Percentiles rank a stretch among this genome's conserved stretches.
Conservation (phyloP, 2,888 invertebrate genomes). For the Ectropis crepuscularia region DNA sequence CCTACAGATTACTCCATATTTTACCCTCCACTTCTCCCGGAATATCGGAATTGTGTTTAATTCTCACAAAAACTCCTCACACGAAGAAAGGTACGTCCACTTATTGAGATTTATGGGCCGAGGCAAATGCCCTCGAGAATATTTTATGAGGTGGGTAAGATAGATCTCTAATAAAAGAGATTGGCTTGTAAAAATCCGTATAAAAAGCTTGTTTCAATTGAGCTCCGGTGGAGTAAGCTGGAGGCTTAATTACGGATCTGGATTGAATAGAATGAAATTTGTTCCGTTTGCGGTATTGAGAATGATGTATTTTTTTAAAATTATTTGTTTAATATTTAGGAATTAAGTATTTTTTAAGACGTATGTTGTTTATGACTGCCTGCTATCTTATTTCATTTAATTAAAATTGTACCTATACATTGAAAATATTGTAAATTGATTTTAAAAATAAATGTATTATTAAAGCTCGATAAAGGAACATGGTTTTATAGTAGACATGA, state of each 20-base stretch:
- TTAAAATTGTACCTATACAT: too few species aligned
- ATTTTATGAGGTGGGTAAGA: constrained; percentile 31
- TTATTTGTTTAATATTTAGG: too few species aligned
- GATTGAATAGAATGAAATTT: neutral
- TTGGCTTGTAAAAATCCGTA: constrained; percentile 24
- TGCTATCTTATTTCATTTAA: too few species aligned
- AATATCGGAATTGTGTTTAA: constrained; percentile 55
- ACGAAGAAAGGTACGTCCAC: constrained; percentile 40
- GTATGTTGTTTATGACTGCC: too few species aligned
- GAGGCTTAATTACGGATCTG: neutral
- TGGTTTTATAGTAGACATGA: too few species aligned
- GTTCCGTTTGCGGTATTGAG: too few species aligned
- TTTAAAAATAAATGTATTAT: too few species aligned
- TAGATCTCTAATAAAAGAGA: constrained; percentile 29
- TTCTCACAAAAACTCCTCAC: constrained; percentile 46
- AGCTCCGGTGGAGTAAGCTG: neutral
- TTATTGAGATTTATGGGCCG: constrained; percentile 43
- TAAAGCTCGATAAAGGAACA: too few species aligned
- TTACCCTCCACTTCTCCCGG: constrained; percentile 28
- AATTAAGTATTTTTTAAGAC: too few species aligned
- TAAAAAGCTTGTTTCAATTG: constrained; percentile 12
- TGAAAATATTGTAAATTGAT: too few species aligned
- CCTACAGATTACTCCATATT: constrained; percentile 29
- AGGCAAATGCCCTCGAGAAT: constrained; percentile 35
- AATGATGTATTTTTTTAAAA: too few species aligned